Evolutionary conservation across 2,113 vertebrate genomes (phyloP).

Genomic region (Struthio camelus): DNA sequence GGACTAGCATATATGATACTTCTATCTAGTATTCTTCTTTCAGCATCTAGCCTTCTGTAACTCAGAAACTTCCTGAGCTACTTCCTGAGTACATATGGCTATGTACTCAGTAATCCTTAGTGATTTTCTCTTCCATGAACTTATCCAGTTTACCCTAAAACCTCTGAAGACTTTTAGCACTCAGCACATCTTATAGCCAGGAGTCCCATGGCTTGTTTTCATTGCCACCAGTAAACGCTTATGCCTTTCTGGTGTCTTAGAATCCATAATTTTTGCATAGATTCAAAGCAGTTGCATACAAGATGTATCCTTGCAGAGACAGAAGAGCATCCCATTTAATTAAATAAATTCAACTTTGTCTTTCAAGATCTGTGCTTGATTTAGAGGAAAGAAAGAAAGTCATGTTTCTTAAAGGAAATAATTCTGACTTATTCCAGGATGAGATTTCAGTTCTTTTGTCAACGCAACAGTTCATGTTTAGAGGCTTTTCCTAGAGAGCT

Average conservation of each 20-base stretch:
- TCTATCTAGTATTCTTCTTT: neutral
- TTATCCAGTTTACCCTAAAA: neutral
- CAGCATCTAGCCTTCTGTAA: neutral
- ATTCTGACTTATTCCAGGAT: neutral
- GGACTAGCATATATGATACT: neutral
- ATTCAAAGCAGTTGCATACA: neutral
- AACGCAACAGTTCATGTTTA: neutral
- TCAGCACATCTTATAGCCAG: neutral
- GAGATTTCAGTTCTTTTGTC: neutral
- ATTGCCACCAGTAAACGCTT: neutral
- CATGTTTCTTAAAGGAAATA: neutral
- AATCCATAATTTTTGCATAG: neutral
- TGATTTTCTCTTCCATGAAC: neutral
- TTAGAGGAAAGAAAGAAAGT: neutral
- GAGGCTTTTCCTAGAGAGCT: neutral
- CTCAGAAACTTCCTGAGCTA: neutral
- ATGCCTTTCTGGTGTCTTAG: neutral
- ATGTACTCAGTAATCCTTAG: neutral
- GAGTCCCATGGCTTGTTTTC: neutral
- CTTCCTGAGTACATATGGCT: neutral
- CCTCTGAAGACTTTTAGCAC: neutral
- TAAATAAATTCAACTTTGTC: neutral
- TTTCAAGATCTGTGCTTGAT: neutral
- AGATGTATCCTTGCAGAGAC: neutral
- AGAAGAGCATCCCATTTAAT: neutral